Conservation (phyloP, 2,888 invertebrate species). For the Pandemis cinnamomeana region DNA sequence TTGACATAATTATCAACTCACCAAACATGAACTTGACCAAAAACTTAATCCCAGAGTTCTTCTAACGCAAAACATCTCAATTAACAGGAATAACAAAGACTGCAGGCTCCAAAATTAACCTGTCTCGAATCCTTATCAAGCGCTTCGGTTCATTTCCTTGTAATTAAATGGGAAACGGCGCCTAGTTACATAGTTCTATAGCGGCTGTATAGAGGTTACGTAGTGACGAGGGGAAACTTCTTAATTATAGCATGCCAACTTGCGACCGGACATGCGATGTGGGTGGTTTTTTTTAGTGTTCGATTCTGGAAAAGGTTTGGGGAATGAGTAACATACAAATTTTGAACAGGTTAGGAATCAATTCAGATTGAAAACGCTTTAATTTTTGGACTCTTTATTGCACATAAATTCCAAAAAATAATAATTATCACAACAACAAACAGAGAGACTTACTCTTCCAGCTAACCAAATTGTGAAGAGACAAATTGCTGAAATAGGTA, state of each 20-base stretch:
- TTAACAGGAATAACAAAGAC: slow-evolving; percentile 12
- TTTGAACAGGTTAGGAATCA: too few relatives aligned
- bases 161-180: slow-evolving; percentile 34
- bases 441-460: too few relatives aligned
- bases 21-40: too few relatives aligned
- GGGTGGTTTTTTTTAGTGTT: slow-evolving; percentile 5
- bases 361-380: too few relatives aligned
- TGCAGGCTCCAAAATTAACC: slow-evolving; percentile 29
- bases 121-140: slow-evolving; percentile 36
- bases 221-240: slow-evolving; percentile 38
- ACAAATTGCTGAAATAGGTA: too few relatives aligned
- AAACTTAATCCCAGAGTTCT: too few relatives aligned
- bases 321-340: neutral
- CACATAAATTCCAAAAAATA: too few relatives aligned
- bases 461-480: too few relatives aligned
- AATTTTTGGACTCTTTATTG: too few relatives aligned
- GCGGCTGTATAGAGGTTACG: slow-evolving; percentile 29
- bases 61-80: neutral
- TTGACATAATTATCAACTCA: neutral
- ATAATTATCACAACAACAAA: too few relatives aligned
- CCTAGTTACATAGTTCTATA: slow-evolving; percentile 28
- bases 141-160: slow-evolving; percentile 37
- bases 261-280: slow-evolving; percentile 28
- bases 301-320: neutral
- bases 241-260: slow-evolving; percentile 37